Evolutionary conservation across 2,888 invertebrate species (phyloP).

Genomic region (Laspeyria flexula): DNA sequence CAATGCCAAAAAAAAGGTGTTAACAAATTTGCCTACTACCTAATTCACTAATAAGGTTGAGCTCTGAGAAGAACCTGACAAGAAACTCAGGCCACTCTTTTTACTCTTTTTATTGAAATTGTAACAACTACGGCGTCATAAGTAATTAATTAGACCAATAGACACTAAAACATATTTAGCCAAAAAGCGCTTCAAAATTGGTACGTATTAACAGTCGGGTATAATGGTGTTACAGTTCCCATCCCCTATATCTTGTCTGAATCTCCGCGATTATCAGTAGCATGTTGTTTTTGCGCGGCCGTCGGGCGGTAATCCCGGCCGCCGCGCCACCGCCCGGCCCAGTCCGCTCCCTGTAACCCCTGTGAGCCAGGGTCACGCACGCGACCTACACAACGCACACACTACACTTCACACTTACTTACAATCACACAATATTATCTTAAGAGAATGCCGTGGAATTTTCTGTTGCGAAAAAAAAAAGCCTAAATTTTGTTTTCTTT

Average conservation of each 20-base stretch:
- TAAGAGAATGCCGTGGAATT: background rate
- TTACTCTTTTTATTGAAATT: no score
- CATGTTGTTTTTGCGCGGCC: slow-evolving; percentile 57
- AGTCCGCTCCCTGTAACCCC: background rate
- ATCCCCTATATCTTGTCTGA: slow-evolving; percentile 37
- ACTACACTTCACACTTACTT: slow-evolving; percentile 15
- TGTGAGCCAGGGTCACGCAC: slow-evolving; percentile 8
- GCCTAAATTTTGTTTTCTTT: no score
- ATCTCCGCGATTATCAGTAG: slow-evolving; percentile 42
- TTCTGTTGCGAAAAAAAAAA: no score
- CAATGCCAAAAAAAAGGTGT: no score
- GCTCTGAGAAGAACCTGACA: no score
- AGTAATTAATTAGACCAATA: no score
- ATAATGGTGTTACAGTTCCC: background rate
- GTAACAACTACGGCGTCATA: no score
- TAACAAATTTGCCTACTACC: no score
- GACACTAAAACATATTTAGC: no score
- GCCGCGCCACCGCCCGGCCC: slow-evolving; percentile 15
- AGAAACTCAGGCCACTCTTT: no score
- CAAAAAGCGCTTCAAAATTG: no score
- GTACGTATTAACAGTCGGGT: background rate
- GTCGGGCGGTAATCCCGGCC: slow-evolving; percentile 45
- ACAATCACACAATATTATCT: slow-evolving; percentile 14
- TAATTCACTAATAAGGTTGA: no score
- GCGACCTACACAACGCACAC: slow-evolving; percentile 21